These are phyloP conservation scores for Drosophila repletoides DNA, from an alignment of 1,140 invertebrate species.

Conservation along the genomic window DNA sequence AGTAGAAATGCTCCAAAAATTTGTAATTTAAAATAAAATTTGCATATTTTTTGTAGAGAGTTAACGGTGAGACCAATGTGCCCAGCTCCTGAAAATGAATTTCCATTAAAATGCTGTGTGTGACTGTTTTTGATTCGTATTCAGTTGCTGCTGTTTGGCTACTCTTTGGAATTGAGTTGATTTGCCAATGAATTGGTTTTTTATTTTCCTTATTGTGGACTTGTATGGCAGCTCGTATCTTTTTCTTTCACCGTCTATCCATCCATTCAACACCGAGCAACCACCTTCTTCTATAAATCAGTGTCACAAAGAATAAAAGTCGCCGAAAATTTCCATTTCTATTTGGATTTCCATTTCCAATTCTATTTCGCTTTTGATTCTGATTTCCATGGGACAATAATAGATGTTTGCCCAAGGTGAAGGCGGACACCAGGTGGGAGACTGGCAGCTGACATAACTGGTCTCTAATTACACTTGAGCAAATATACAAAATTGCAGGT, in stretches of 20 bases:
- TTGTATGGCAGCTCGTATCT: background rate
- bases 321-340: constrained; percentile 9
- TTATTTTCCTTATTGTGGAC: background rate
- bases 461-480: constrained; percentile 59
- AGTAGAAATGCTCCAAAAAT: no score
- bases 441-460: constrained; percentile 57
- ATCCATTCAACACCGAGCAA: no score
- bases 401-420: constrained; percentile 43
- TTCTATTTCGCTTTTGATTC: background rate
- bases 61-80: constrained; percentile 3
- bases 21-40: no score
- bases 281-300: background rate
- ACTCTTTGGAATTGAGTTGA: constrained; percentile 20
- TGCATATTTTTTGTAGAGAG: no score
- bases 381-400: constrained; percentile 18
- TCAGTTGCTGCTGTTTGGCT: background rate
- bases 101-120: constrained; percentile 17
- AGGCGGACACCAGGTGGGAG: constrained; percentile 15
- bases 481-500: constrained; percentile 75
- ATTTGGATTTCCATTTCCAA: constrained; percentile 4
- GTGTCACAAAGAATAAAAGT: constrained; percentile 4
- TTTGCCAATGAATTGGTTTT: constrained; percentile 44
- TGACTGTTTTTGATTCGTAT: constrained; percentile 17
- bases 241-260: background rate
- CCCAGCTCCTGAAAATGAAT: background rate